These are phyloP conservation scores for Eufriesea mexicana DNA, from an alignment of 1,140 invertebrate species.

Conservation along the genomic window DNA sequence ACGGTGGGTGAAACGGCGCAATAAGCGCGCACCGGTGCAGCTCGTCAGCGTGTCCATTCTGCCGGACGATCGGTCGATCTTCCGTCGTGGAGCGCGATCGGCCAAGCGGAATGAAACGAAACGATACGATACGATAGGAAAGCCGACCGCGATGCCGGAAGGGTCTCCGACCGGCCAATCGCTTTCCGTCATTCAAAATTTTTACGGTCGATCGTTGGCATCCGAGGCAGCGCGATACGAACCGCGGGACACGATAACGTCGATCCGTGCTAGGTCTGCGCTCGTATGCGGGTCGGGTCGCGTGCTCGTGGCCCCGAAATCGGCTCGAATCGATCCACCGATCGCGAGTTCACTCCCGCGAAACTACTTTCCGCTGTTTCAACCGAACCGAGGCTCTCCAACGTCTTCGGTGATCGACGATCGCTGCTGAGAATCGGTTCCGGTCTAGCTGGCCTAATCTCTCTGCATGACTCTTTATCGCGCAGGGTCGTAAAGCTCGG, in stretches of 20 bases:
- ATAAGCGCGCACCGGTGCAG: not conserved
- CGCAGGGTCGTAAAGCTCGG: not conserved
- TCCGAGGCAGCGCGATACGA: conserved; percentile 12
- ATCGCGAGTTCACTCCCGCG: conserved; percentile 39
- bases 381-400: too few species aligned
- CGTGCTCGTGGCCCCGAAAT: conserved; percentile 31
- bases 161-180: not conserved
- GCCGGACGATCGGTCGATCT: not conserved
- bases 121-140: not conserved
- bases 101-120: not conserved
- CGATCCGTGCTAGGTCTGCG: not conserved
- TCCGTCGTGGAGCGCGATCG: not conserved
- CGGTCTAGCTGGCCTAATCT: not conserved
- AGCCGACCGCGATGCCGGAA: not conserved
- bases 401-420: not conserved
- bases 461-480: not conserved
- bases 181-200: conserved; percentile 6
- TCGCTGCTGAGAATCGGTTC: not conserved
- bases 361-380: conserved; percentile 48
- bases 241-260: conserved; percentile 33
- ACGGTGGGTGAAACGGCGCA: not conserved
- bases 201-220: conserved; percentile 11
- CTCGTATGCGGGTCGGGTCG: conserved; percentile 9
- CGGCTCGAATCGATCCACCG: conserved; percentile 42
- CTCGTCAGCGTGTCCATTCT: conserved; percentile 10